Evolutionary conservation across 2,113 vertebrate genomes (phyloP).

Genomic region (Amazona guildingii): DNA sequence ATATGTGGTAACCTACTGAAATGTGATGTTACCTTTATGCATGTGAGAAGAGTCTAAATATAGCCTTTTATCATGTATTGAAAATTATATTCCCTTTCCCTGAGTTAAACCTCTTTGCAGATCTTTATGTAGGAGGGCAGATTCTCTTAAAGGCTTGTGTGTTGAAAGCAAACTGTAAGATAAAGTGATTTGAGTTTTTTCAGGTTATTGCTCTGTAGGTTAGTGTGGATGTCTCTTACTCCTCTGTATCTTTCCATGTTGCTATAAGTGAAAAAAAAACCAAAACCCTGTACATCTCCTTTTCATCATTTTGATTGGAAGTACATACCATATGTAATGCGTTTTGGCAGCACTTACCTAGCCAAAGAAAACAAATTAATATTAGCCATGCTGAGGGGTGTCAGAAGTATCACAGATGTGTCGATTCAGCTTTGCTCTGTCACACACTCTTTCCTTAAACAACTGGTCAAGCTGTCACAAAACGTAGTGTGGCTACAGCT

Average conservation of each 20-base stretch:
- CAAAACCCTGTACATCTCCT: background rate
- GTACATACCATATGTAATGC: conserved; percentile 69
- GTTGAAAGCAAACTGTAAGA: background rate
- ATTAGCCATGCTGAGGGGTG: conserved; percentile 74
- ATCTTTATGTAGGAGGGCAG: background rate
- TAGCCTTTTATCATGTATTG: background rate
- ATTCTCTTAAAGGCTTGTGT: background rate
- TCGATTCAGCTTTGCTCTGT: conserved; percentile 75
- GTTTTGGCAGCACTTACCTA: conserved; percentile 76
- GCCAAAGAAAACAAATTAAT: conserved; percentile 83
- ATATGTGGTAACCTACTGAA: background rate
- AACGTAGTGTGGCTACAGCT: conserved; percentile 45
- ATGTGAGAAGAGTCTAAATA: background rate
- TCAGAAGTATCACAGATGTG: conserved; percentile 75
- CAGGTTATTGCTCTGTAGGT: conserved; percentile 13
- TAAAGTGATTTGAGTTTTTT: background rate
- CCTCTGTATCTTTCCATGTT: conserved; percentile 33
- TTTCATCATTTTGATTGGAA: conserved; percentile 74
- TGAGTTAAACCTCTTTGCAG: background rate
- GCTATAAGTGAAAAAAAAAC: conserved; percentile 35
- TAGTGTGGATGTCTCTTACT: background rate
- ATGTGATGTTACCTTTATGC: background rate
- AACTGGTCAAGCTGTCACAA: conserved; percentile 70
- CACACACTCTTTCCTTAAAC: conserved; percentile 69
- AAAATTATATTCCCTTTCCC: background rate